phyloP scores from a whole-genome alignment of 1,140 invertebrate species.

The Patella vulgata region DNA sequence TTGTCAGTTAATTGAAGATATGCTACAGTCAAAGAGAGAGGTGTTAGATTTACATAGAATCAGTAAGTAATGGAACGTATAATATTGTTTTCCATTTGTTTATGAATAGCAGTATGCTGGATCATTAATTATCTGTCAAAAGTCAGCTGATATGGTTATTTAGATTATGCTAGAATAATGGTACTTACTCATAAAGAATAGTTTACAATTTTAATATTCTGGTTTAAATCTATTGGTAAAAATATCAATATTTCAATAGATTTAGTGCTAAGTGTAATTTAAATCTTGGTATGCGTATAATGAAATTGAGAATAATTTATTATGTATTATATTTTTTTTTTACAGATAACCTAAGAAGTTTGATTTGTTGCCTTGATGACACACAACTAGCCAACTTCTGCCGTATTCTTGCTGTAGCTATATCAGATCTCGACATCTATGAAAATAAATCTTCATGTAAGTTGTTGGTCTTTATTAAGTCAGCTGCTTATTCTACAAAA shows the following conservation, averaged over 20 bases:
- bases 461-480: slow-evolving; percentile 26
- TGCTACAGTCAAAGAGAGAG: slow-evolving; percentile 53
- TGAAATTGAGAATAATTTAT: no score
- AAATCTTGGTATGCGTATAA: no score
- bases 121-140: not conserved
- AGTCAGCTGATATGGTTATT: not conserved
- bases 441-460: slow-evolving; percentile 66
- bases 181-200: no score
- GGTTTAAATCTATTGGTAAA: no score
- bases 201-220: no score
- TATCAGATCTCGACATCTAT: slow-evolving; percentile 66
- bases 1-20: slow-evolving; percentile 64
- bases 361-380: slow-evolving; percentile 58
- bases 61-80: slow-evolving; percentile 56
- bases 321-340: no score
- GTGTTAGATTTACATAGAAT: slow-evolving; percentile 61
- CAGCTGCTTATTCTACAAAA: no score
- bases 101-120: not conserved
- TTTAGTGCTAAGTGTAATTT: no score
- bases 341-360: slow-evolving; percentile 57
- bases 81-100: no score
- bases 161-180: no score
- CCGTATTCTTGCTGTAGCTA: slow-evolving; percentile 63
- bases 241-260: no score
- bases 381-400: slow-evolving; percentile 64